Evolutionary conservation across 37 sponge, comb jelly and placozoan species (phyloP), one percentile per base, ranked within the genome.

Genomic region (Chondrosia reniformis): DNA sequence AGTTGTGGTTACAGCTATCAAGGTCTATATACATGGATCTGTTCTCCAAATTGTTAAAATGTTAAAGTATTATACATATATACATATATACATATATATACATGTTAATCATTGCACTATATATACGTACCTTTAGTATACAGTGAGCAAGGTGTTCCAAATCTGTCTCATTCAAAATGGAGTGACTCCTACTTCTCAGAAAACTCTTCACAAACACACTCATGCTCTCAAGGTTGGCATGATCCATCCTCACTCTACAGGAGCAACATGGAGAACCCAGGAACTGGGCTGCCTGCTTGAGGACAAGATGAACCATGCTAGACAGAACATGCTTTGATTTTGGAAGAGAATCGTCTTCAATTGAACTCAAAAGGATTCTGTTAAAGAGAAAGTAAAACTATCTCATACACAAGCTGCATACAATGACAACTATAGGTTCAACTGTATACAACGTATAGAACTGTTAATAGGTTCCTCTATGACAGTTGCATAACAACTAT

Each of bases 81-180:
- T 15, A 49, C 52, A 49, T 15, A 49, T 15, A 49, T 15, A 49
- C 52, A 49, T 15, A 49, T 15, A 49, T 15, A 49, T 15, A 49
- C 15, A 19, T 19, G 15, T 19, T 15, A 49, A 10, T 19, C 15
- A 49, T 49, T 15, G 15, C 28, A 13, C 4, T 7, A 19, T 59
- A 6, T 13, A 59, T 6, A 59, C 22, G 31, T 57, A 84, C 89
- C 77, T 81, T 75, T 1, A 89, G 62, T 39, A 84, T n/a, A 3
- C 84, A 49, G 4, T 79, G 79, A 22, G 89, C 32, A 10, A 84
- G 12, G 44, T 84, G 89, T 22, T 80, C 45, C 33, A 84, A 36
- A 0, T 74, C 27, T 28, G 15, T 58, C 5, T 21, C 21, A 39
- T 38, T 24, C 55, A 25, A 45, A 12, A 36, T 37, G 36, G 15